Evolutionary conservation across 1,140 invertebrate genomes (phyloP), one percentile per base, ranked within the genome.

Genomic region (Argopecten irradians): DNA sequence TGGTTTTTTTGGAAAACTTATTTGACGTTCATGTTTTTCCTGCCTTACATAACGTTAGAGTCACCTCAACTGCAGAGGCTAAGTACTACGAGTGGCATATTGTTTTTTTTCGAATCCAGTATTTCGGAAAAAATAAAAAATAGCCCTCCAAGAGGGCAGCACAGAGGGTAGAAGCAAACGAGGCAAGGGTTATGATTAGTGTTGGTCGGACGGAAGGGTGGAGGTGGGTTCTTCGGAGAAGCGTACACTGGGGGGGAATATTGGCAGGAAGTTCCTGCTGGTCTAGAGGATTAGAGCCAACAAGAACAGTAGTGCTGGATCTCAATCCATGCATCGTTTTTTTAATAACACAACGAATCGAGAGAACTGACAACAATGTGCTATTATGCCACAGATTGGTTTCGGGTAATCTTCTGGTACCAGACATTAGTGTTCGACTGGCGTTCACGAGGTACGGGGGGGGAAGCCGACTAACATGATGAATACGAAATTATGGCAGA

Each of bases 371-470:
- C n/a, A n/a, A n/a, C n/a, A n/a, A n/a, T 84, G 32, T 82, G n/a
- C n/a, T n/a, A n/a, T n/a, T n/a, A n/a, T 33, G n/a, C n/a, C n/a
- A n/a, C n/a, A n/a, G n/a, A n/a, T n/a, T n/a, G n/a, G n/a, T n/a
- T n/a, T n/a, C n/a, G n/a, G n/a, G n/a, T n/a, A n/a, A n/a, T n/a
- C n/a, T n/a, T n/a, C n/a, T n/a, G n/a, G n/a, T n/a, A n/a, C n/a
- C n/a, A n/a, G n/a, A n/a, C n/a, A n/a, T n/a, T n/a, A n/a, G n/a
- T n/a, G n/a, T n/a, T 83, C 84, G 34, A 85, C 92, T 33, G 91
- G 91, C 84, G 90, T 85, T 46, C 92, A 93, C 43, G 91, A 93
- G 87, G 92, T n/a, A n/a, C n/a, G n/a, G n/a, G n/a, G n/a, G n/a
- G n/a, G n/a, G n/a, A 94, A 86, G 93, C 93, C 13, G 93, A 94